Evolutionary conservation across 2,113 vertebrate species (phyloP), one percentile per base, ranked within the genome.

Genomic region (Gobio gobio): DNA sequence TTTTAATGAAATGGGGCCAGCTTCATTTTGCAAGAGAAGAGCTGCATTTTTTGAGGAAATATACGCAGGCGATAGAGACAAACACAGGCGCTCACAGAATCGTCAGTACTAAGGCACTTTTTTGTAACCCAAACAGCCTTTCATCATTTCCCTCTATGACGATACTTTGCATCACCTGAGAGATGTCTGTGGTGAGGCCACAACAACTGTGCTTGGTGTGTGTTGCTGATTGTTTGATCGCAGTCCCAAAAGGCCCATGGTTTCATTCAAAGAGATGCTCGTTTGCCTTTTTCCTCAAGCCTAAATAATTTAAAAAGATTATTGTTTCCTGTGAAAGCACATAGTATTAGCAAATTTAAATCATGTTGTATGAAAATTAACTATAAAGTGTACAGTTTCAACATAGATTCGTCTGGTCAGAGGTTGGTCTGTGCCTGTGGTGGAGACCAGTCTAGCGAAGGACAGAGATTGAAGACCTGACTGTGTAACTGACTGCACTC

Each of bases 1-100:
- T 87, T 87, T 66, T 79, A 66, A n/a, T 75, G n/a, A 76, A 85
- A 82, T 43, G 61, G 68, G 36, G 78, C 78, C 83, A 83, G 54
- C 51, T 29, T 59, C 40, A 29, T 82, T 87, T 45, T 63, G 56
- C 45, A 79, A 63, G 51, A 78, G 54, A 43, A 63, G 24, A 73
- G 10, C 66, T 59, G 63, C 29, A 24, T 77, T 63, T 83, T 85
- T 66, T 20, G 18, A 86, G 75, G 68, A 83, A 56, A 64, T 80
- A 83, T 74, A 86, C 72, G 68, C 73, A 77, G 54, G 45, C 75
- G 18, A 36, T 51, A 66, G 64, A 68, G n/a, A 76, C 72, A 77
- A 49, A 47, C 75, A 83, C n/a, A 77, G 26, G 68, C 26, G 12
- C n/a, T 77, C 36, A 49, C 22, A 66, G 45, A 56, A 54, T 61